Base-by-base conservation (phyloP, 2,888 invertebrate genomes). In the Cryptops parisi region DNA sequence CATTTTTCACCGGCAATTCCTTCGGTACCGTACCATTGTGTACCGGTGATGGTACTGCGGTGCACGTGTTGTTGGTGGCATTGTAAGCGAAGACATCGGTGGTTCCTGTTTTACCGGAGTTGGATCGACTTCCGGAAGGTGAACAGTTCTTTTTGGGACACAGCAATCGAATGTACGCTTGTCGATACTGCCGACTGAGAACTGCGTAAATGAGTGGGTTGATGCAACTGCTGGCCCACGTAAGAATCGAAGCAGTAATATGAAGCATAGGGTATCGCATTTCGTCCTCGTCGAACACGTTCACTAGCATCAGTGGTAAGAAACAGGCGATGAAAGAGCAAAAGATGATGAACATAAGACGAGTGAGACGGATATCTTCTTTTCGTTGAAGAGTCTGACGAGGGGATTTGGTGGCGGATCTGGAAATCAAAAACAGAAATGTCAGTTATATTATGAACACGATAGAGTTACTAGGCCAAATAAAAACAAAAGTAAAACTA, bases 131-230 rank as follows among this genome's bases (percentile, higher is more conserved):
- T 49, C 33, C 48, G 51, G 17, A 49, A 26, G 33, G 33, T 25
- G 41, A 52, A 43, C 25, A 27, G 9, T 44, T 51, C 53, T n/a
- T 21, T 15, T 19, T 24, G 44, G 59, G 55, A 52, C 62, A 62
- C 15, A 67, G 58, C 0, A 67, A 55, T 21, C 61, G 61, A 15
- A 56, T 53, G 58, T 68, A 72, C 0, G 71, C 71, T 6, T 62
- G 77, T 64, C 79, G 71, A 65, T 90, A 90, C 63, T 87, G 84
- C 58, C 84, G 76, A 68, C 89, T 90, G 60, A 87, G 87, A 5
- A 83, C 84, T 2, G 89, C 89, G 70, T 91, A 91, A 59, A 90
- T 87, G 57, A 90, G 76, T 0, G 90, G 90, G 70, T 91, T 91
- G 60, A 89, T 76, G 49, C 89, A 88, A 55, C 87, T 83, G 0